Percentiles rank a stretch among this genome's conserved stretches.
phyloP scores from a whole-genome alignment of 2,797 vertebrate species.

The Danio jaintianensis region DNA sequence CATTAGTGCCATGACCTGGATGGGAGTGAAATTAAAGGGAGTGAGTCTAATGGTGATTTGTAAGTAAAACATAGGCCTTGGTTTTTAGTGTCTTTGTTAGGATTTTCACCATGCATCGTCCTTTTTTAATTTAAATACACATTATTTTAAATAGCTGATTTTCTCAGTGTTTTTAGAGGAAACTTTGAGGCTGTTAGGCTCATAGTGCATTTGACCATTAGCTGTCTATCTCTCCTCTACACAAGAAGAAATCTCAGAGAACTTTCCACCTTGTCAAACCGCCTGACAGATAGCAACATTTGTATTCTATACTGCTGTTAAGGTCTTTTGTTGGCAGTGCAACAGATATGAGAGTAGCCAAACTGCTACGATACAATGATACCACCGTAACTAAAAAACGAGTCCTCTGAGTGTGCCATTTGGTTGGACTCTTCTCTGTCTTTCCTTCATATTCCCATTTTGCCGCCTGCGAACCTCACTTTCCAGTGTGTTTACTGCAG shows the following conservation, averaged over 20 bases:
- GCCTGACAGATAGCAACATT: constrained; percentile 58
- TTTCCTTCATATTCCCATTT: constrained; percentile 45
- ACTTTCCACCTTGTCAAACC: constrained; percentile 54
- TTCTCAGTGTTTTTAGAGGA: not conserved
- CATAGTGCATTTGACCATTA: constrained; percentile 46
- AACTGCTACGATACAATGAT: constrained; percentile 46
- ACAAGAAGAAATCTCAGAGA: constrained; percentile 52
- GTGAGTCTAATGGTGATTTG: too few relatives aligned
- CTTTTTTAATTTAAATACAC: not conserved
- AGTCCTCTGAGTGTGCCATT: constrained; percentile 43
- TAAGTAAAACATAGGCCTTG: too few relatives aligned
- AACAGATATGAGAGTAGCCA: constrained; percentile 48
- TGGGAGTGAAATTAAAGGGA: too few relatives aligned
- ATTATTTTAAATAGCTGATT: not conserved
- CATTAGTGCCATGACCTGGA: too few relatives aligned
- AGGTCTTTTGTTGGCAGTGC: constrained; percentile 48
- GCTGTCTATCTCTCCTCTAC: constrained; percentile 22
- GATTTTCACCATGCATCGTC: too few relatives aligned
- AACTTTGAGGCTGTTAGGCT: not conserved
- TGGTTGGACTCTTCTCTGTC: constrained; percentile 43
- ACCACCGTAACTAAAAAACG: constrained; percentile 36
- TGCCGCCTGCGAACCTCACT: constrained; percentile 43
- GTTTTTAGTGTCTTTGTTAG: too few relatives aligned
- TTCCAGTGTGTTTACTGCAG: constrained; percentile 37
- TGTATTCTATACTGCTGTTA: constrained; percentile 56